A percentile compares a stretch with the other conserved stretches of the same genome.
These are phyloP conservation scores for Bufotes viridis DNA, from an alignment of 2,797 vertebrate genomes.

Conservation along the genomic window DNA sequence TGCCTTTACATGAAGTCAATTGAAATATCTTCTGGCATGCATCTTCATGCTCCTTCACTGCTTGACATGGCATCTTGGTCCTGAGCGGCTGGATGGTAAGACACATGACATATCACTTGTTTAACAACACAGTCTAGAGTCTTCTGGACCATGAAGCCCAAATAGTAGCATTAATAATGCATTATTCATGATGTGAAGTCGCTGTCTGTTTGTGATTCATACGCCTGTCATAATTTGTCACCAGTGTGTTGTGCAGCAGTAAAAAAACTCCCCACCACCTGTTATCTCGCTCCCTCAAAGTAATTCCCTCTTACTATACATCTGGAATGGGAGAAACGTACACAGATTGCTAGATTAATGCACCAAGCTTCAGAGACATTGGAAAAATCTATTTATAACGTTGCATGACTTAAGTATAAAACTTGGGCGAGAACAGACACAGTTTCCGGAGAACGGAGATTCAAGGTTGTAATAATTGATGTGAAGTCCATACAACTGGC, in stretches of 20 bases:
- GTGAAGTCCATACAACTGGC: background rate
- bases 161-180: conserved; percentile 41
- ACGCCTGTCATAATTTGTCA: conserved; percentile 58
- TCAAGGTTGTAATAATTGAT: conserved; percentile 48
- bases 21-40: background rate
- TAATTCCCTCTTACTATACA: conserved; percentile 50
- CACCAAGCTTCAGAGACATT: conserved; percentile 22
- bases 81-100: conserved; percentile 13
- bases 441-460: background rate
- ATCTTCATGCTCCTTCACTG: conserved; percentile 3
- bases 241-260: conserved; percentile 41
- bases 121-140: conserved; percentile 26
- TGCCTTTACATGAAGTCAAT: background rate
- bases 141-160: conserved; percentile 41
- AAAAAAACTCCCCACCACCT: conserved; percentile 53
- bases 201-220: conserved; percentile 53
- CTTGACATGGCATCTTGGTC: conserved; percentile 25
- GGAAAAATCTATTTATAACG: conserved; percentile 37
- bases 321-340: conserved; percentile 42
- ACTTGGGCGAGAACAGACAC: background rate
- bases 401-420: background rate
- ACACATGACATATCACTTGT: conserved; percentile 48
- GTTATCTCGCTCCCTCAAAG: conserved; percentile 49
- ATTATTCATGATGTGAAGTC: conserved; percentile 56
- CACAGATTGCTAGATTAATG: conserved; percentile 54